Evolutionary conservation across 2,113 vertebrate species (phyloP).

Genomic region (Hippocampus guttulatus): DNA sequence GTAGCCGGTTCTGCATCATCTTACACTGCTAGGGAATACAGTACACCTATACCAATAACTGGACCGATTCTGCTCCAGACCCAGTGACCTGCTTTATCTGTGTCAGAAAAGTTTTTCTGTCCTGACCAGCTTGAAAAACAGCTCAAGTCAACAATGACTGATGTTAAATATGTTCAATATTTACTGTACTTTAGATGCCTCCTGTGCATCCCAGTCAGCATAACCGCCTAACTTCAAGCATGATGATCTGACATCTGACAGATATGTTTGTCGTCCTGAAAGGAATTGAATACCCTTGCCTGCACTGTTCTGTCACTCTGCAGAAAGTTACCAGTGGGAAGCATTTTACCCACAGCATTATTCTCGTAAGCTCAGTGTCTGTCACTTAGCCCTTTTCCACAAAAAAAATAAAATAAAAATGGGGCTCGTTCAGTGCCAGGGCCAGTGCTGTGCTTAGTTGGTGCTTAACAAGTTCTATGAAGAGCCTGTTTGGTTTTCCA

Average conservation of each 20-base stretch:
- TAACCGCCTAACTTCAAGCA: not conserved
- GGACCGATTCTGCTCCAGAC: not conserved
- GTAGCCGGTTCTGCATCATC: no score
- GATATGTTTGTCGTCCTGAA: constrained; percentile 3
- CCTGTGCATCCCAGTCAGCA: not conserved
- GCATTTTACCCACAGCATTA: constrained; percentile 1
- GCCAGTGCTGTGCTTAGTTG: no score
- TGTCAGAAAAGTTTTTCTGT: no score
- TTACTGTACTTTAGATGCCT: not conserved
- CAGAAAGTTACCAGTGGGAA: not conserved
- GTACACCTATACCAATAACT: no score
- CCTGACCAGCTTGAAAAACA: no score
- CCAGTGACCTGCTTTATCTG: no score
- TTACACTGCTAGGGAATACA: no score
- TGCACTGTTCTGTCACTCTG: constrained; percentile 3
- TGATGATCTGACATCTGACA: constrained; percentile 10
- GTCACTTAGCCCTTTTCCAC: not conserved
- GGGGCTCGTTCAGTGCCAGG: no score
- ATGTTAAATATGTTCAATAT: not conserved
- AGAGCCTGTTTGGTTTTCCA: no score
- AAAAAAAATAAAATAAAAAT: no score
- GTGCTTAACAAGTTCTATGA: no score
- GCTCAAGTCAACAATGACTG: not conserved
- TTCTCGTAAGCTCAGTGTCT: not conserved
- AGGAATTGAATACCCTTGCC: constrained; percentile 9